Percentiles rank a stretch among this genome's conserved stretches.
Conservation (phyloP, 2,888 invertebrate species). For the Pollenia labialis region DNA sequence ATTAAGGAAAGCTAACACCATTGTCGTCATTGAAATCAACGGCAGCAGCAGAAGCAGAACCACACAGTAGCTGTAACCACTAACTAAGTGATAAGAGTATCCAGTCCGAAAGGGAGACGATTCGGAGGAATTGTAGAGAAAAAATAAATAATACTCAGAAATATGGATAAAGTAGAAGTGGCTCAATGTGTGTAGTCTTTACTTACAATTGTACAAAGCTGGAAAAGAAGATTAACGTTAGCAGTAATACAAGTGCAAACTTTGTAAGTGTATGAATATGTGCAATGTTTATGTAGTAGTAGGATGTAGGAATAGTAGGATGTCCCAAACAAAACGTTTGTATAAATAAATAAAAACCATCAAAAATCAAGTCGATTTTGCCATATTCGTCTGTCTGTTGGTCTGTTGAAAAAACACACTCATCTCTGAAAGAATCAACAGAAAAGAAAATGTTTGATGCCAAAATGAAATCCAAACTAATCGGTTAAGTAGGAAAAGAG, state of each 20-base stretch:
- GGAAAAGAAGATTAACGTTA: constrained; percentile 34
- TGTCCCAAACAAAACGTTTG: neutral
- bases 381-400: too few relatives aligned
- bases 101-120: neutral
- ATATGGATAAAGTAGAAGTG: constrained; percentile 31
- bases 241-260: neutral
- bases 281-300: neutral
- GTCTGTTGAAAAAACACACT: too few relatives aligned
- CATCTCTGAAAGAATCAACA: too few relatives aligned
- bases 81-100: neutral
- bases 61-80: neutral
- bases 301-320: neutral
- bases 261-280: neutral
- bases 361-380: too few relatives aligned
- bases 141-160: constrained; percentile 3
- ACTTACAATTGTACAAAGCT: constrained; percentile 34
- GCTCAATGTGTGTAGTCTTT: constrained; percentile 33
- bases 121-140: constrained; percentile 8
- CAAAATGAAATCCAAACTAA: too few relatives aligned
- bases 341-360: too few relatives aligned
- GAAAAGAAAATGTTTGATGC: too few relatives aligned
- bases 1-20: constrained; percentile 41
- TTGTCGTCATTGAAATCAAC: neutral
- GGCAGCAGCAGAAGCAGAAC: neutral
- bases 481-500: too few relatives aligned